phyloP scores from a whole-genome alignment of 1,140 invertebrate species.

The Brachionus asplanchnoidis region DNA sequence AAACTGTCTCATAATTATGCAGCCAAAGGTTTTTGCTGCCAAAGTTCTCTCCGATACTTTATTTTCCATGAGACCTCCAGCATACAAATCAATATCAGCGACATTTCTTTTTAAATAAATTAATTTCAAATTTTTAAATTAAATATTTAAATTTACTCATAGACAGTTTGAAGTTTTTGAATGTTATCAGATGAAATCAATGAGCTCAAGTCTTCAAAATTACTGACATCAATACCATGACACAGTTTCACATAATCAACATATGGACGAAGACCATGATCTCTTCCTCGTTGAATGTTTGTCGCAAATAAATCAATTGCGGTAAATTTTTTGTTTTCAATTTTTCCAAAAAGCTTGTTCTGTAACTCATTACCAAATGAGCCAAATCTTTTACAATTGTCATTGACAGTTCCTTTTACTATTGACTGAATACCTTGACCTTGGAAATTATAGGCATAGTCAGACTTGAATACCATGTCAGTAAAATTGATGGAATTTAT shows the following conservation, averaged over 20 bases:
- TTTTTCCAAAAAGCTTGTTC: conserved; percentile 32
- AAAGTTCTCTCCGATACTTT: conserved; percentile 59
- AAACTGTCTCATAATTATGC: conserved; percentile 87
- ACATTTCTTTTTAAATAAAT: background rate
- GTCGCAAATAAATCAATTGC: background rate
- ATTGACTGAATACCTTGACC: background rate
- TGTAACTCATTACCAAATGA: background rate
- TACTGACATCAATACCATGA: background rate
- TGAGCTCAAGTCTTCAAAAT: conserved; percentile 1
- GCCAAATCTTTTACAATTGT: background rate
- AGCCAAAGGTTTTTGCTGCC: conserved; percentile 75
- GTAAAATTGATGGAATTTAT: background rate
- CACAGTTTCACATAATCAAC: conserved; percentile 2
- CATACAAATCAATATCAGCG: conserved; percentile 37
- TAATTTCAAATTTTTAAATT: background rate
- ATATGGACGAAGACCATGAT: background rate
- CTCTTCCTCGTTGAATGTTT: conserved; percentile 28
- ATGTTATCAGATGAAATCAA: background rate
- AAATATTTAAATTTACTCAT: background rate
- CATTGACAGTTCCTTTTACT: background rate
- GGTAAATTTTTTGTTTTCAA: background rate
- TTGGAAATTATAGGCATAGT: background rate
- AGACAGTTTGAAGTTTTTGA: background rate
- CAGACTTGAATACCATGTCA: background rate
- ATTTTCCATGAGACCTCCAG: conserved; percentile 14